phyloP scores from a whole-genome alignment of 2,113 vertebrate genomes.

The Speoplatyrhinus poulsoni region DNA sequence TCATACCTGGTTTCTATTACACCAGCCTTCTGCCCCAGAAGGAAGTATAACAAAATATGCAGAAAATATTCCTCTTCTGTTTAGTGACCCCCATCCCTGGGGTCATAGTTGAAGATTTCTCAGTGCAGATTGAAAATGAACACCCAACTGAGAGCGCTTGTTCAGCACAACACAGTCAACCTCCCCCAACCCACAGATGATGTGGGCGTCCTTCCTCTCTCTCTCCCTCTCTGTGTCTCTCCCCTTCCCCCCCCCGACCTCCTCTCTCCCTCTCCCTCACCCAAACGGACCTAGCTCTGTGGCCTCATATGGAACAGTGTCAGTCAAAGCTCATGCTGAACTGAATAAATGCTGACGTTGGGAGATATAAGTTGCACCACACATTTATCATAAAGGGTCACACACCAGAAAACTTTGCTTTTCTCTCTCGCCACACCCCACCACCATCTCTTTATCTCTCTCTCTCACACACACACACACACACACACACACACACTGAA shows the following conservation, averaged over 20 bases:
- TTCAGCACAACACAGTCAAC: conserved; percentile 48
- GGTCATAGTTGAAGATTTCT: conserved; percentile 68
- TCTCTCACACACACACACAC: conserved; percentile 5
- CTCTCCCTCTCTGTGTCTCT: background rate
- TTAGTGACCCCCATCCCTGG: conserved; percentile 64
- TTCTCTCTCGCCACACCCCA: background rate
- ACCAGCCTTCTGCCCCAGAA: conserved; percentile 67
- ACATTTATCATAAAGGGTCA: conserved; percentile 13
- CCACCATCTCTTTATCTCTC: background rate
- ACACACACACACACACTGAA: background rate
- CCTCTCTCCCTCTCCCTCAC: background rate
- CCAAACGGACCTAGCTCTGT: background rate
- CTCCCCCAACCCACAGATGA: conserved; percentile 42
- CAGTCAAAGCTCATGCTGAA: conserved; percentile 1
- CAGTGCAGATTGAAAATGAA: conserved; percentile 58
- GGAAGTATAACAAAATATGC: conserved; percentile 56
- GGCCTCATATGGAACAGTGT: conserved; percentile 11
- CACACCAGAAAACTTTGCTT: background rate
- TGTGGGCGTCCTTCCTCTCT: conserved; percentile 25
- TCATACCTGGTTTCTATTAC: conserved; percentile 71
- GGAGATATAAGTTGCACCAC: background rate
- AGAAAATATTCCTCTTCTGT: conserved; percentile 61
- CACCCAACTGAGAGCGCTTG: conserved; percentile 55
- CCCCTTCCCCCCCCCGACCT: background rate
- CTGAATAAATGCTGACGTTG: background rate